Percentiles rank a stretch among this genome's conserved stretches.
Evolutionary conservation across 1,140 invertebrate species (phyloP).

Genomic region (Mya arenaria): DNA sequence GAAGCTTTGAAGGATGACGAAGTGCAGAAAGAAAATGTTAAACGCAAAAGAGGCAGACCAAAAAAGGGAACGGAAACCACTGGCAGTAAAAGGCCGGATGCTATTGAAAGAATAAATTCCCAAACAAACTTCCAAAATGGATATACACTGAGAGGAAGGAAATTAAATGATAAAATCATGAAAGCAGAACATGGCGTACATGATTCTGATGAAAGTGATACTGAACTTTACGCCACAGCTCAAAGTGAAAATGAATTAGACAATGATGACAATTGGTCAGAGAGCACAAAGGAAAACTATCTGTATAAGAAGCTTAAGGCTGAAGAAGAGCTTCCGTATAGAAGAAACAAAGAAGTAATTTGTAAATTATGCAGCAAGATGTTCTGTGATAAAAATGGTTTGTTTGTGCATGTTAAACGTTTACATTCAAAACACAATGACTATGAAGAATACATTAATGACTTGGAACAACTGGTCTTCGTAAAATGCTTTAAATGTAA

Average conservation of each 20-base stretch:
- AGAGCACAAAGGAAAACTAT: conserved; percentile 17
- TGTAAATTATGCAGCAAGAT: conserved; percentile 65
- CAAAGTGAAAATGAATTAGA: conserved; percentile 37
- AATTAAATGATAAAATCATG: conserved; percentile 61
- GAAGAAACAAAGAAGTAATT: conserved; percentile 23
- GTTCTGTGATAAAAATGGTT: conserved; percentile 63
- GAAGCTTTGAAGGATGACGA: no score
- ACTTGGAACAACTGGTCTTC: conserved; percentile 26
- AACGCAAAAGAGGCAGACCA: no score
- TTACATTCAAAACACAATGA: conserved; percentile 56
- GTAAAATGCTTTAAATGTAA: conserved; percentile 53
- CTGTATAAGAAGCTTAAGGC: not conserved
- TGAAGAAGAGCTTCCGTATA: not conserved
- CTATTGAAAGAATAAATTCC: no score
- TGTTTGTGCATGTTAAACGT: conserved; percentile 64
- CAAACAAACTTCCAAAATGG: no score
- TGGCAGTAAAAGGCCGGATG: no score
- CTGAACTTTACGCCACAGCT: conserved; percentile 1
- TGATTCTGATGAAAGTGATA: conserved; percentile 21
- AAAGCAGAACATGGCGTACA: conserved; percentile 51
- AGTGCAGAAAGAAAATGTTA: no score
- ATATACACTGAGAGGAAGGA: conserved; percentile 61
- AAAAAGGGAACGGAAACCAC: no score
- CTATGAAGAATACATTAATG: conserved; percentile 53
- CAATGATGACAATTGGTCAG: conserved; percentile 25